Conservation (phyloP, 2,113 vertebrate species). For the Acrocephalus kingi region DNA sequence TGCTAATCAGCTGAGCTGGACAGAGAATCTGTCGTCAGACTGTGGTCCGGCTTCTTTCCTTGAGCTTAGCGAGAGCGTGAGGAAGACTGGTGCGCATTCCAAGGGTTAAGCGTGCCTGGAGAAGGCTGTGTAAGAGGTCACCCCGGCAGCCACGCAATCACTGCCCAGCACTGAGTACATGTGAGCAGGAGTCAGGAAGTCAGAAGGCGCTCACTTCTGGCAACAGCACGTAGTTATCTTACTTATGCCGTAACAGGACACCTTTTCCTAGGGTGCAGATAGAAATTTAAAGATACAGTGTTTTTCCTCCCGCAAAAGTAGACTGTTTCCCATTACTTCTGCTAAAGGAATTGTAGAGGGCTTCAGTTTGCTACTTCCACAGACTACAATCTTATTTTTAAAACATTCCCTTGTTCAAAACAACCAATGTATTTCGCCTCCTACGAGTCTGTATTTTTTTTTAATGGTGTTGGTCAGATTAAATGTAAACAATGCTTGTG, state of each 20-base stretch:
- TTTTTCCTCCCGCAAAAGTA: neutral
- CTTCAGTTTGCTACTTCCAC: neutral
- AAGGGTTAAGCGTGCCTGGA: neutral
- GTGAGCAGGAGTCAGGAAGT: neutral
- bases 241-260: neutral
- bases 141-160: neutral
- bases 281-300: neutral
- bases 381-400: neutral
- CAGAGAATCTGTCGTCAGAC: neutral
- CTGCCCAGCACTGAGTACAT: neutral
- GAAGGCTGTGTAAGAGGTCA: neutral
- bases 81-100: neutral
- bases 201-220: neutral
- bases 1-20: neutral
- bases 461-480: neutral
- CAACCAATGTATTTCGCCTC: neutral
- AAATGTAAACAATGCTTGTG: neutral
- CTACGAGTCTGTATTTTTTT: neutral
- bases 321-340: neutral
- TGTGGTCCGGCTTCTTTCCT: neutral
- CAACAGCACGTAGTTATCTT: neutral
- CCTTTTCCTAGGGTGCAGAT: neutral
- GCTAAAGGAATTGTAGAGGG: rapidly evolving
- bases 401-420: neutral
- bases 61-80: neutral